Evolutionary conservation across 2,888 invertebrate genomes (phyloP).

Genomic region (Dryobotodes eremita): DNA sequence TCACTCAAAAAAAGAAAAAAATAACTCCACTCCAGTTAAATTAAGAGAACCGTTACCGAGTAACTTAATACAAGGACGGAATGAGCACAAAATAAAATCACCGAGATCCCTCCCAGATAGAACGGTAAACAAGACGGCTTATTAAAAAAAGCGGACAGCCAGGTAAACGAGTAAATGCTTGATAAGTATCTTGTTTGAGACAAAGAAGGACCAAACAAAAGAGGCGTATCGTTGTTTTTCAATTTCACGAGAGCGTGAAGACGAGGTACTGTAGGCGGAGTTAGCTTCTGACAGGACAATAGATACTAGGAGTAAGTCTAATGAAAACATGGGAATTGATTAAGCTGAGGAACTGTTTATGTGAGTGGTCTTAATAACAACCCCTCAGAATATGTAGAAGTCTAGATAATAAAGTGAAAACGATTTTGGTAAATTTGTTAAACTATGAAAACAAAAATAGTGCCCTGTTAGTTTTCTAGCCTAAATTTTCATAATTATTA

Average conservation of each 20-base stretch:
- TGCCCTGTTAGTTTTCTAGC: not conserved
- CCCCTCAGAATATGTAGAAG: not conserved
- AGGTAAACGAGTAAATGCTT: constrained; percentile 87
- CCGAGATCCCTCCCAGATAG: constrained; percentile 64
- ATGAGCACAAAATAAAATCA: constrained; percentile 67
- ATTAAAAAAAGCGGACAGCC: constrained; percentile 81
- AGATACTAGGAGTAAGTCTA: constrained; percentile 32
- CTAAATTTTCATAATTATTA: not conserved
- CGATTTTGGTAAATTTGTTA: not conserved
- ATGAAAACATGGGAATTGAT: constrained; percentile 46
- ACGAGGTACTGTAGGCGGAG: constrained; percentile 38
- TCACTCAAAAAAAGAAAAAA: constrained; percentile 40
- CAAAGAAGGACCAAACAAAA: constrained; percentile 85
- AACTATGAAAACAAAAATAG: not conserved
- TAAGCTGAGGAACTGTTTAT: constrained; percentile 20
- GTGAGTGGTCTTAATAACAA: not conserved
- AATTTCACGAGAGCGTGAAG: constrained; percentile 73
- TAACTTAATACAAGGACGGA: constrained; percentile 67
- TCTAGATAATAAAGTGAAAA: not conserved
- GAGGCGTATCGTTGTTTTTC: constrained; percentile 84
- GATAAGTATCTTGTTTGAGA: constrained; percentile 88
- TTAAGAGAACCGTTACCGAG: constrained; percentile 62
- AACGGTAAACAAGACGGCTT: constrained; percentile 73
- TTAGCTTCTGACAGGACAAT: constrained; percentile 53
- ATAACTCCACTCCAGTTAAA: constrained; percentile 43